Conservation (phyloP, 2,888 invertebrate species). For the Cerastis rubricosa region DNA sequence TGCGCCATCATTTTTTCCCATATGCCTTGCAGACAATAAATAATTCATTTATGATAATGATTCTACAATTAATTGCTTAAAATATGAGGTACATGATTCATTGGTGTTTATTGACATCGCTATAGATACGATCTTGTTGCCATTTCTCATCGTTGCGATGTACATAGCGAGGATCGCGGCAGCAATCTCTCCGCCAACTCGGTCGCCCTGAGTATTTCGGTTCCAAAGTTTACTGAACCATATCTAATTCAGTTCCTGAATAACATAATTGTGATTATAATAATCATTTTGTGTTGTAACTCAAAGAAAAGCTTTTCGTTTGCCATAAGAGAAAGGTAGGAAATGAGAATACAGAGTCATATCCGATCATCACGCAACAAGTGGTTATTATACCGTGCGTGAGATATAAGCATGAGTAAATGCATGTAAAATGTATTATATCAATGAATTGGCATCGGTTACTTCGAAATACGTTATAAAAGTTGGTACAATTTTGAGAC, state of each 20-base stretch:
- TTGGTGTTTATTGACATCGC: conserved; percentile 68
- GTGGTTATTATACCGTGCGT: conserved; percentile 46
- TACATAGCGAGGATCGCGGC: conserved; percentile 74
- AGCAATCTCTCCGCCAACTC: conserved; percentile 81
- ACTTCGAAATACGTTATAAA: conserved; percentile 25
- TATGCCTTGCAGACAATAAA: conserved; percentile 68
- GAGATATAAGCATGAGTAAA: conserved; percentile 57
- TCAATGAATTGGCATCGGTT: conserved; percentile 36
- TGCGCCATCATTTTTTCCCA: conserved; percentile 45
- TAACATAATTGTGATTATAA: conserved; percentile 27
- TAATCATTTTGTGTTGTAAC: conserved; percentile 22
- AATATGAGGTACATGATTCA: conserved; percentile 74
- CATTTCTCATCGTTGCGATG: conserved; percentile 47
- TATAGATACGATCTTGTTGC: conserved; percentile 44
- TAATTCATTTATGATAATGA: conserved; percentile 77
- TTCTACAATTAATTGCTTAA: conserved; percentile 71
- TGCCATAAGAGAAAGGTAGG: conserved; percentile 39
- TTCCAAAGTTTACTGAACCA: conserved; percentile 71
- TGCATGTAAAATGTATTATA: conserved; percentile 37
- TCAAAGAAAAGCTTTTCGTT: conserved; percentile 36
- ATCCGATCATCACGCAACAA: conserved; percentile 61
- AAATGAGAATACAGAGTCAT: conserved; percentile 49
- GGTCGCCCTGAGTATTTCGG: conserved; percentile 81
- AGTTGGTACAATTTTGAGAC: conserved; percentile 51
- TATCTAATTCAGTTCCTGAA: conserved; percentile 64